Base-by-base conservation (phyloP, 2,888 invertebrate genomes). In the Tetrapedia diversipes region DNA sequence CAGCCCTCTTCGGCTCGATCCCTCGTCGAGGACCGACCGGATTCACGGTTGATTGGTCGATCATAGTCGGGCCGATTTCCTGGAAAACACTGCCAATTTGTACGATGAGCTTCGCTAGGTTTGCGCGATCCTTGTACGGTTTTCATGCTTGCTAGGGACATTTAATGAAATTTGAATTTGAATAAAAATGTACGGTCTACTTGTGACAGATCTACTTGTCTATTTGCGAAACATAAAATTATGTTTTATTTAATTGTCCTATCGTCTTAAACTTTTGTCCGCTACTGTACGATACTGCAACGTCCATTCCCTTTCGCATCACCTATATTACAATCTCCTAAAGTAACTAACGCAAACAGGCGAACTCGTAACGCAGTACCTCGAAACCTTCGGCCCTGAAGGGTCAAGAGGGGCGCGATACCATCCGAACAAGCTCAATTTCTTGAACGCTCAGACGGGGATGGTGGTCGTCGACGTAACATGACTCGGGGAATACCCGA, bases 401-500 rank as follows among this genome's bases (percentile, higher is more conserved):
- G 10, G n/a, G n/a, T 8, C n/a, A 27, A 41, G 27, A 3, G n/a
- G 14, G 27, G 11, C n/a, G 41, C n/a, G 32, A 51, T 51, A n/a
- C 8, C n/a, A n/a, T n/a, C 16, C 4, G 41, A 49, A 56, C 53
- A 63, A n/a, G 57, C 11, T 22, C 41, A 39, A 75, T 67, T 75
- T 57, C 39, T 37, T 37, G 39, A 59, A 45, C 34, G 45, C 63
- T 57, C 27, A 24, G 22, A 24, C 37, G 39, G 32, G 60, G 63
- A 27, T 29, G 64, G 43, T 54, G 47, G 66, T 60, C 64, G 69
- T 7, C 29, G 68, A 63, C 54, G 80, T 78, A 83, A 83, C 78
- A 72, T 32, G 80, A 83, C 34, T 66, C 75, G 63, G 27, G 60
- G 60, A 53, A 68, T 81, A 71, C 72, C 61, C 53, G 49, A 61